Base-by-base conservation (phyloP, 2,113 vertebrate genomes). In the Neogale vison region DNA sequence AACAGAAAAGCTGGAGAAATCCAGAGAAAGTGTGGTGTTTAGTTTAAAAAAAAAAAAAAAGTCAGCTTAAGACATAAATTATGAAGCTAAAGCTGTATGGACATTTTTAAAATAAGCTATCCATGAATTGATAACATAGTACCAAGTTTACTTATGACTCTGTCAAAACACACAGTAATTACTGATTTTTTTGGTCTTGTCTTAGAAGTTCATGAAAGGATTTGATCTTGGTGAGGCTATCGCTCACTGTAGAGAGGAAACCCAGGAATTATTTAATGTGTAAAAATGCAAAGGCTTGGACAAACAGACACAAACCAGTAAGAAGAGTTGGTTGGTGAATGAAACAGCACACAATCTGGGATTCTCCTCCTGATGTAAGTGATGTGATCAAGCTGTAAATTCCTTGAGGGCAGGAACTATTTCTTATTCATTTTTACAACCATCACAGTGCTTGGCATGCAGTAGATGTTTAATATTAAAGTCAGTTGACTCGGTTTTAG, bases 151-250 rank as follows among this genome's bases (percentile, higher is more conserved):
- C 11, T 55, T 93, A 71, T 2, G 36, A 61, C 20, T 88, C 61
- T 52, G 86, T 79, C 47, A n/a, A 76, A 90, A 93, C 61, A 55
- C n/a, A 65, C 10, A n/a, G 6, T 69, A 47, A 34, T 85, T 80
- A 39, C 36, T 61, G 34, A 67, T 42, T 65, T 74, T 88, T 45
- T n/a, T n/a, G 55, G 55, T 69, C 57, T 88, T 29, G 39, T 55
- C 52, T 85, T 87, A 72, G 45, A 93, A 71, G 45, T 72, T 90
- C 88, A 88, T n/a, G 71, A 81, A 72, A 92, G 42, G 69, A 88
- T 90, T 87, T 50, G 42, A 50, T 39, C 67, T 71, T 76, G 69
- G 36, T 42, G 36, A 95, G 45, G 26, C 34, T 18, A 31, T 9
- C 29, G 12, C 23, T 85, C 17, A 10, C 1, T 14, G 50, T 17